A percentile compares a stretch with the other conserved stretches of the same genome.
Evolutionary conservation across 2,888 invertebrate genomes (phyloP).

Genomic region (Eristalis tenax): DNA sequence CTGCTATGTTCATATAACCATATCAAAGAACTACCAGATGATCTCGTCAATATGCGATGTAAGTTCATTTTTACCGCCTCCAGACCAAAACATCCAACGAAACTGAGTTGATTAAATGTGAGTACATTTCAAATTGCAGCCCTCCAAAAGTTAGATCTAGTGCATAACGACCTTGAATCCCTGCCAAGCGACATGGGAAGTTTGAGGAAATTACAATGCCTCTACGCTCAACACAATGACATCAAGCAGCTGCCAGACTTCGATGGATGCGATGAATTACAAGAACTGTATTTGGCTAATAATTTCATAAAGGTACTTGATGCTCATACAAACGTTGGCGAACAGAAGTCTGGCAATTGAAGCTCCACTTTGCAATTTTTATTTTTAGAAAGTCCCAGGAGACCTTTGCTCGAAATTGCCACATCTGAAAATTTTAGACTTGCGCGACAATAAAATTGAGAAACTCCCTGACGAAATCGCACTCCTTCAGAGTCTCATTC

Average conservation of each 20-base stretch:
- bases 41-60: conserved; percentile 92
- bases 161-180: conserved; percentile 86
- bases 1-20: conserved; percentile 89
- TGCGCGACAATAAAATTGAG: conserved; percentile 91
- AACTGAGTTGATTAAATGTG: neutral
- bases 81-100: neutral
- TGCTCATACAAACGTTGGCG: neutral
- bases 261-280: conserved; percentile 88
- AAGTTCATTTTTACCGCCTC: conserved; percentile 76
- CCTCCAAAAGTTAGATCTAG: conserved; percentile 88
- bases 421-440: conserved; percentile 88
- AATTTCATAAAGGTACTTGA: conserved; percentile 88
- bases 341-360: neutral
- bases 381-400: conserved; percentile 85
- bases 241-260: conserved; percentile 89
- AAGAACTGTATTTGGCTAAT: conserved; percentile 91
- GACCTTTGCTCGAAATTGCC: conserved; percentile 88
- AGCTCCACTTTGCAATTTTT: conserved; percentile 43
- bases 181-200: conserved; percentile 87
- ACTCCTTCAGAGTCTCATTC: conserved; percentile 87
- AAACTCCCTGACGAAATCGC: conserved; percentile 90
- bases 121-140: conserved; percentile 73
- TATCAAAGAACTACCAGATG: conserved; percentile 88
- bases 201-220: conserved; percentile 87
- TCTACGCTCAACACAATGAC: conserved; percentile 92